Evolutionary conservation across 2,797 vertebrate species (phyloP).

Genomic region (Syngnathus acus): DNA sequence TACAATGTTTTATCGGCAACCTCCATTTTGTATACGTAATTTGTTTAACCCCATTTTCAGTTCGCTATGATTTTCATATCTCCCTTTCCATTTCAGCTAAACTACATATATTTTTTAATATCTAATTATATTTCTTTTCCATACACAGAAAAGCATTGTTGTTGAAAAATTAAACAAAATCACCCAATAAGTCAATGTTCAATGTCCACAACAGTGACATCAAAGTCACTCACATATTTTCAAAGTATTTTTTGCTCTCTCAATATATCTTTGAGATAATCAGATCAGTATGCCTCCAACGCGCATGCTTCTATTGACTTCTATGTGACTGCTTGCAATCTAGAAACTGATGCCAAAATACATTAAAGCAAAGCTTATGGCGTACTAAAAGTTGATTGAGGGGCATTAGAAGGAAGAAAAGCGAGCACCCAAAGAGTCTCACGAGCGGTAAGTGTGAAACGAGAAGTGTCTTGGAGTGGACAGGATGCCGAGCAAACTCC

Average conservation of each 20-base stretch:
- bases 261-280: background rate
- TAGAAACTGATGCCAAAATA: background rate
- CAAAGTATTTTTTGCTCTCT: too few relatives aligned
- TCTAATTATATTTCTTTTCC: background rate
- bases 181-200: background rate
- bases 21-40: background rate
- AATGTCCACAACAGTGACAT: background rate
- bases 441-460: slow-evolving; percentile 43
- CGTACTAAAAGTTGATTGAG: slow-evolving; percentile 23
- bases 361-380: slow-evolving; percentile 15
- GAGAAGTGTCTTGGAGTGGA: slow-evolving; percentile 59
- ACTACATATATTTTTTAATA: background rate
- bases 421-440: slow-evolving; percentile 7
- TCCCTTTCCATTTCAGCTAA: background rate
- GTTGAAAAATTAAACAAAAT: background rate
- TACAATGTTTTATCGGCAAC: background rate
- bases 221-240: background rate
- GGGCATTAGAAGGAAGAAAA: slow-evolving; percentile 14
- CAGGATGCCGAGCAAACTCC: slow-evolving; percentile 68
- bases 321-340: background rate
- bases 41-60: background rate
- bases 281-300: background rate
- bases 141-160: background rate
- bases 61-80: background rate
- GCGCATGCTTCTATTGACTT: background rate